Evolutionary conservation across 2,888 invertebrate species (phyloP).

Genomic region (Drosophila flavopinicola): DNA sequence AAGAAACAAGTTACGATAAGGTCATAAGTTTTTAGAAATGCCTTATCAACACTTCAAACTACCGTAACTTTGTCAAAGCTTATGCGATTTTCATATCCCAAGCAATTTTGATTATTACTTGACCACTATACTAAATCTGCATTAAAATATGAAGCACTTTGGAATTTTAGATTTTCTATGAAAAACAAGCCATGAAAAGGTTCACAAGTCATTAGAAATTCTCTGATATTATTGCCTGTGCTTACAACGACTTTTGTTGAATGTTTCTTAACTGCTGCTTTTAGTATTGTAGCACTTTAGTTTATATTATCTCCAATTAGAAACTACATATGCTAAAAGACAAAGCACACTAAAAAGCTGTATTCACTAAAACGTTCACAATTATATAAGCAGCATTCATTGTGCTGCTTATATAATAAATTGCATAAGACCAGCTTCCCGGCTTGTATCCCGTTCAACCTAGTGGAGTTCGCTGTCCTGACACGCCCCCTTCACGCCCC

Average conservation of each 20-base stretch:
- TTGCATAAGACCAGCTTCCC: constrained; percentile 51
- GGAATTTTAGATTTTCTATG: no score
- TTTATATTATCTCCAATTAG: background rate
- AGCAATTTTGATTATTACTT: no score
- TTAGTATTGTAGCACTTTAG: background rate
- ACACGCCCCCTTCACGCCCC: background rate
- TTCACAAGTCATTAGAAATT: no score
- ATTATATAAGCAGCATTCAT: constrained; percentile 14
- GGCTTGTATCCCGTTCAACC: constrained; percentile 9
- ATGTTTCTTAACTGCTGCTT: background rate
- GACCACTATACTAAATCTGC: no score
- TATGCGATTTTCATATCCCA: no score
- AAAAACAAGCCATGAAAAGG: no score
- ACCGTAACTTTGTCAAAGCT: no score
- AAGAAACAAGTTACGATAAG: no score
- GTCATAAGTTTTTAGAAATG: no score
- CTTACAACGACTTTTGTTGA: no score
- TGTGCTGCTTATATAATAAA: constrained; percentile 37
- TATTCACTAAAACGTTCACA: background rate
- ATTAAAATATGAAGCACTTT: no score
- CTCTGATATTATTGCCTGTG: background rate
- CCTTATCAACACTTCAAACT: no score
- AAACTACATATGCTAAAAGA: background rate
- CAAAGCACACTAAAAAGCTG: background rate
- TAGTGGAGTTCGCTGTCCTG: constrained; percentile 67